phyloP scores from a whole-genome alignment of 1,140 invertebrate genomes.

The Pogonomyrmex barbatus region DNA sequence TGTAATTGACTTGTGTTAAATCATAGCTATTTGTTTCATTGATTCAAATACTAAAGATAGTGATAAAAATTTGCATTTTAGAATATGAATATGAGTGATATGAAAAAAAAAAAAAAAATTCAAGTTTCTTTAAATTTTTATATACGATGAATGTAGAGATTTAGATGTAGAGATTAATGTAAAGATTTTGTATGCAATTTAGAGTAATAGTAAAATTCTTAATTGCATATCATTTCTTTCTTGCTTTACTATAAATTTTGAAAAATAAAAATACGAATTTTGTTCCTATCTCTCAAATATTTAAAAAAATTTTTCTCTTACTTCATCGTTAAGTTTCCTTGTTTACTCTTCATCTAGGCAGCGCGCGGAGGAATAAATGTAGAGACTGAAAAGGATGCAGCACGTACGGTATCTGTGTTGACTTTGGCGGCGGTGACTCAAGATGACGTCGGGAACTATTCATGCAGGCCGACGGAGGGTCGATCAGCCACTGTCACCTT shows the following conservation, averaged over 20 bases:
- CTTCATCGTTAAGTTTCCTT: slow-evolving; percentile 23
- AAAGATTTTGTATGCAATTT: neutral
- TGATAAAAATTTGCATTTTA: neutral
- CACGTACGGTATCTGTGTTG: slow-evolving; percentile 84
- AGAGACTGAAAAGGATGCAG: slow-evolving; percentile 85
- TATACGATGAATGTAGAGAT: neutral
- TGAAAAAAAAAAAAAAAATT: neutral
- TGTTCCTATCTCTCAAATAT: neutral
- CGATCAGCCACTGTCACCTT: slow-evolving; percentile 85
- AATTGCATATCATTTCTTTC: neutral
- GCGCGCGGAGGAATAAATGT: slow-evolving; percentile 85
- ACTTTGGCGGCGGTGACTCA: slow-evolving; percentile 84
- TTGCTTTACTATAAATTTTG: neutral
- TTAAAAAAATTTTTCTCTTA: neutral
- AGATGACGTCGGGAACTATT: slow-evolving; percentile 87
- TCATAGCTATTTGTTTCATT: neutral
- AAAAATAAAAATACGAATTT: neutral
- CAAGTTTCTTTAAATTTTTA: neutral
- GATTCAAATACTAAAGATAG: neutral
- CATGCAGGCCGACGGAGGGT: slow-evolving; percentile 86
- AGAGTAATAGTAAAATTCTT: neutral
- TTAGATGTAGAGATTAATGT: neutral
- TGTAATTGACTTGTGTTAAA: neutral
- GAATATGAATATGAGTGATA: neutral
- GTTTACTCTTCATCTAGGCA: slow-evolving; percentile 78